phyloP scores from a whole-genome alignment of 2,113 vertebrate species.

The Etheostoma spectabile region DNA sequence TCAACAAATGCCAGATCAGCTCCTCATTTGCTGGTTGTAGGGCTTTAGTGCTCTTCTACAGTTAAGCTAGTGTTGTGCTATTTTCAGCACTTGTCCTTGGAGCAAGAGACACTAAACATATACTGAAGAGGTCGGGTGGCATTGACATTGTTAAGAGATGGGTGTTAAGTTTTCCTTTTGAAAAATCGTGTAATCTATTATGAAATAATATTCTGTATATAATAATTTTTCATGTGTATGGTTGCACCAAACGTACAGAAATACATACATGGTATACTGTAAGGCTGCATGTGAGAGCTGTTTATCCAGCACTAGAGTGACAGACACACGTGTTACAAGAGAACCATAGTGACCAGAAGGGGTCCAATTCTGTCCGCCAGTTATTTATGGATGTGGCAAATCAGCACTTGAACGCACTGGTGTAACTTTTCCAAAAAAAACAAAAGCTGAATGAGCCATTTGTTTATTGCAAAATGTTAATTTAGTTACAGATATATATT shows the following conservation, averaged over 20 bases:
- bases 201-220: not conserved
- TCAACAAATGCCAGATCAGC: conserved; percentile 19
- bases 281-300: conserved; percentile 6
- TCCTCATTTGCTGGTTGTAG: conserved; percentile 35
- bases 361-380: conserved; percentile 28
- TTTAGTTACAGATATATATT: not conserved
- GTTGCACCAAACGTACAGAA: not conserved
- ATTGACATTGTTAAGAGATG: conserved; percentile 23
- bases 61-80: conserved; percentile 63
- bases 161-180: conserved; percentile 3
- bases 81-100: conserved; percentile 64
- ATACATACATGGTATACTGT: not conserved
- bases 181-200: not conserved
- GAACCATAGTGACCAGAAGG: conserved; percentile 42
- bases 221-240: not conserved
- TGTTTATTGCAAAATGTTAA: not conserved
- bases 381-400: conserved; percentile 70
- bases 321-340: conserved; percentile 69
- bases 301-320: conserved; percentile 68
- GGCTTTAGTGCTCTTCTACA: conserved; percentile 64
- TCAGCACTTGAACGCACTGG: conserved; percentile 27
- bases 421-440: conserved; percentile 25
- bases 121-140: conserved; percentile 33
- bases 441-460: conserved; percentile 7
- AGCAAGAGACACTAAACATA: conserved; percentile 29